phyloP scores from a whole-genome alignment of 2,888 invertebrate species.

The Drosophila buzzatii region DNA sequence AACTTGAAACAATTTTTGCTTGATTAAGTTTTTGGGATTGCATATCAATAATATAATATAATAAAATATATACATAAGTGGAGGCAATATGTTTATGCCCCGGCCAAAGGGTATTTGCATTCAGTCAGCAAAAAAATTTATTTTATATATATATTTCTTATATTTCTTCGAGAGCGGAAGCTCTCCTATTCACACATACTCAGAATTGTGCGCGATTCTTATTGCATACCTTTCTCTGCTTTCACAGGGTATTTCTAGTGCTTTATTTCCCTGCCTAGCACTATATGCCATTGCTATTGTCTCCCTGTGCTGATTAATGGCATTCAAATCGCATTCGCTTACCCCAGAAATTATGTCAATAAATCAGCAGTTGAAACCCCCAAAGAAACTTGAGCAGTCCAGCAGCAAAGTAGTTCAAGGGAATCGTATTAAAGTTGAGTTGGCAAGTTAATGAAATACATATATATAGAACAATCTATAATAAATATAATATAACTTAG shows the following conservation, averaged over 20 bases:
- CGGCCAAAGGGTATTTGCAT: background rate
- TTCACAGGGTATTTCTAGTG: background rate
- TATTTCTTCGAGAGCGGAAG: background rate
- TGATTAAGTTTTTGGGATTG: constrained; percentile 71
- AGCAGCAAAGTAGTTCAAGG: background rate
- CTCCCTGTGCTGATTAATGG: constrained; percentile 64
- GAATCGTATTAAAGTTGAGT: background rate
- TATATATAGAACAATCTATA: background rate
- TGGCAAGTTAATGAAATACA: background rate
- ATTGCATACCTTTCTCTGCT: too few species aligned
- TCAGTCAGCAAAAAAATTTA: too few species aligned
- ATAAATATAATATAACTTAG: too few species aligned
- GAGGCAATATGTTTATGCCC: background rate
- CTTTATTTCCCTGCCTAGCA: too few species aligned
- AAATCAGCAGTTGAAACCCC: constrained; percentile 50
- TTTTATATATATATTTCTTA: background rate
- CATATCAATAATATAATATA: constrained; percentile 67
- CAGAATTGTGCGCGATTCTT: too few species aligned
- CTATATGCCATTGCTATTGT: constrained; percentile 48
- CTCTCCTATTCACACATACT: too few species aligned
- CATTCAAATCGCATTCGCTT: constrained; percentile 63
- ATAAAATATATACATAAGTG: constrained; percentile 36
- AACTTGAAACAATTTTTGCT: constrained; percentile 65
- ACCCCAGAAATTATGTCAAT: constrained; percentile 63
- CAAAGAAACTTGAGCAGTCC: background rate